Conservation (phyloP, 2,888 invertebrate species). For the Bombyx huttoni region DNA sequence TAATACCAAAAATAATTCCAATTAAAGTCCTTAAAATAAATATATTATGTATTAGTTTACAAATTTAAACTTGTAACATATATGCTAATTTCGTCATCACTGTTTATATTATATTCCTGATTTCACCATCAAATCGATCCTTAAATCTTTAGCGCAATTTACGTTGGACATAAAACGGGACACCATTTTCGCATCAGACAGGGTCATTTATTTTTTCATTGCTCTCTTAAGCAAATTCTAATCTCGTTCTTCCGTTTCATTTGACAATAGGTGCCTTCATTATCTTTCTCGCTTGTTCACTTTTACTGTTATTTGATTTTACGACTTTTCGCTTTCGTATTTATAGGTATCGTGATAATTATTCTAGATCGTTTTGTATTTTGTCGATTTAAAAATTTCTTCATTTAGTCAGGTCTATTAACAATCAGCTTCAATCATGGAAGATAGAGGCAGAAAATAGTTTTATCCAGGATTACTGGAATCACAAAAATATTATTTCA, state of each 20-base stretch:
- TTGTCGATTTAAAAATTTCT: background rate
- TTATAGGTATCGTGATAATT: constrained; percentile 2
- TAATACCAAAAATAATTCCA: too few species aligned
- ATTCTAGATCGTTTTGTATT: background rate
- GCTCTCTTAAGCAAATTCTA: constrained; percentile 18
- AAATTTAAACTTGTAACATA: too few species aligned
- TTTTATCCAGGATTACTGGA: too few species aligned
- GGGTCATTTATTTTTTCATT: constrained; percentile 19
- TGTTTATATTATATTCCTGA: too few species aligned
- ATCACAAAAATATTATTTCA: too few species aligned
- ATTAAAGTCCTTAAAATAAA: too few species aligned
- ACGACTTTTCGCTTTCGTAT: constrained; percentile 1
- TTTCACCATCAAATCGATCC: background rate
- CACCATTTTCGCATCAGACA: constrained; percentile 7
- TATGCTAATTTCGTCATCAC: too few species aligned
- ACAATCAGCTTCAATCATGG: too few species aligned
- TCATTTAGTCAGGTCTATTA: too few species aligned
- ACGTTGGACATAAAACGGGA: background rate
- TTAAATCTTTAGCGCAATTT: background rate
- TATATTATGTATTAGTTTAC: too few species aligned
- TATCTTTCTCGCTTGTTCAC: constrained; percentile 17
- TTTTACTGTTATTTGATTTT: constrained; percentile 8
- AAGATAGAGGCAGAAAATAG: too few species aligned
- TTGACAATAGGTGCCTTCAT: constrained; percentile 21
- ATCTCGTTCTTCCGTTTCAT: constrained; percentile 24